Conservation (phyloP, 2,113 vertebrate species). For the Oreocharis arfaki region DNA sequence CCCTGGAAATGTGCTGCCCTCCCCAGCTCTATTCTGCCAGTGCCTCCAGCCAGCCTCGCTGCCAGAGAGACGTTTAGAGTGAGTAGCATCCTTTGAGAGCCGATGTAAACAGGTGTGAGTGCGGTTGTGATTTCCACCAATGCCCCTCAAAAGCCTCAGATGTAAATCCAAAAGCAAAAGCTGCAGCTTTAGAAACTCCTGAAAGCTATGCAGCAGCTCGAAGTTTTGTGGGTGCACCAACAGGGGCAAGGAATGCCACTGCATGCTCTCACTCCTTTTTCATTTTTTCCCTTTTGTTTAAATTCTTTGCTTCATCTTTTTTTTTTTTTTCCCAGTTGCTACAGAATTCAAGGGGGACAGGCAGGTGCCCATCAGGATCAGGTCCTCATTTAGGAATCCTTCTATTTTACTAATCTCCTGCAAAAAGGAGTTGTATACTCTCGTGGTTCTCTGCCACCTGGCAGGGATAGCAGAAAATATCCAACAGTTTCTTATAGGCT, state of each 20-base stretch:
- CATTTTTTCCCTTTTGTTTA: neutral
- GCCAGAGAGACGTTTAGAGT: neutral
- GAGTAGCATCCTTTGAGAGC: neutral
- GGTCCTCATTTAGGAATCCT: constrained; percentile 16
- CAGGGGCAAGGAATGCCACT: neutral
- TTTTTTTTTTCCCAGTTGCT: neutral
- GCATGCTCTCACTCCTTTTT: neutral
- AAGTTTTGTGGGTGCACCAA: neutral
- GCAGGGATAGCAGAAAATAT: constrained; percentile 51
- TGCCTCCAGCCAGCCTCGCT: neutral
- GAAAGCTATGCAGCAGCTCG: neutral
- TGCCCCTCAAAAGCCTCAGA: neutral
- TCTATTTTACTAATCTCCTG: constrained; percentile 30
- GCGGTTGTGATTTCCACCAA: neutral
- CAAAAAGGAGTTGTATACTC: neutral
- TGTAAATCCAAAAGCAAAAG: neutral
- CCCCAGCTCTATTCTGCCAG: rapidly evolving
- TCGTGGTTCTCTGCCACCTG: constrained; percentile 39
- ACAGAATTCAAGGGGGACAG: neutral
- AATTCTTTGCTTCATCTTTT: neutral
- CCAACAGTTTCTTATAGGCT: constrained; percentile 30
- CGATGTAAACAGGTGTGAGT: neutral
- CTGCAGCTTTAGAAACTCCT: neutral
- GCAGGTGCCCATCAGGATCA: neutral
- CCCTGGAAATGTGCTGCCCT: neutral